Evolutionary conservation across 2,113 vertebrate species (phyloP).

Genomic region (Scophthalmus maximus): DNA sequence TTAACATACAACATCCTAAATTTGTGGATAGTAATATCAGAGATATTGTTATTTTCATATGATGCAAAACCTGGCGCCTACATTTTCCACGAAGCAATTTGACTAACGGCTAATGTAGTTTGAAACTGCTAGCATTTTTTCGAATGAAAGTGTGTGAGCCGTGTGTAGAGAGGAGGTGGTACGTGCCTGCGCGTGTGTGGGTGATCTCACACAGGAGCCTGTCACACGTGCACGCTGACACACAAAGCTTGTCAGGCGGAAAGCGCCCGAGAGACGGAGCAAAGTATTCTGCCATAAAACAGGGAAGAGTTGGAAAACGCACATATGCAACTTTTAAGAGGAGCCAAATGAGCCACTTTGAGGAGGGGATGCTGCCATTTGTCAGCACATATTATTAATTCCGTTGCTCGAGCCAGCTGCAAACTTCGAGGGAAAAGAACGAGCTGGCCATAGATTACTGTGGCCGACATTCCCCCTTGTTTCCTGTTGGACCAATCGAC

Average conservation of each 20-base stretch:
- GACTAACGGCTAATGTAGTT: too few species aligned
- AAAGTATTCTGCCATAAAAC: constrained; percentile 10
- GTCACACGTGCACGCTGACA: constrained; percentile 11
- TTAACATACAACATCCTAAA: too few species aligned
- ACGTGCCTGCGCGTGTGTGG: background rate
- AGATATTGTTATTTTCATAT: background rate
- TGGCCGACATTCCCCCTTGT: background rate
- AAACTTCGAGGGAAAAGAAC: constrained; percentile 19
- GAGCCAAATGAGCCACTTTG: constrained; percentile 38
- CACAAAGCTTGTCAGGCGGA: constrained; percentile 45
- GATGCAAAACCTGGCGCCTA: background rate
- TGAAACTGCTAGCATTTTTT: background rate
- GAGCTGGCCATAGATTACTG: constrained; percentile 28
- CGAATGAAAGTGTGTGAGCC: background rate
- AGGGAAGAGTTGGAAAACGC: background rate
- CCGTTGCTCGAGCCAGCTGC: background rate
- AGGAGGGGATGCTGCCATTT: constrained; percentile 20
- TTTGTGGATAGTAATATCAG: background rate
- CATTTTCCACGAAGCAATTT: background rate
- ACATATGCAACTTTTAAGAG: background rate
- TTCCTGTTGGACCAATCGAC: background rate
- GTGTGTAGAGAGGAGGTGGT: background rate
- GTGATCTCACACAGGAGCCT: background rate
- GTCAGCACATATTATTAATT: constrained; percentile 53
- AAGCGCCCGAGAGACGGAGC: constrained; percentile 31